phyloP scores from a whole-genome alignment of 2,797 vertebrate genomes.

The Chaetophractus vellerosus region DNA sequence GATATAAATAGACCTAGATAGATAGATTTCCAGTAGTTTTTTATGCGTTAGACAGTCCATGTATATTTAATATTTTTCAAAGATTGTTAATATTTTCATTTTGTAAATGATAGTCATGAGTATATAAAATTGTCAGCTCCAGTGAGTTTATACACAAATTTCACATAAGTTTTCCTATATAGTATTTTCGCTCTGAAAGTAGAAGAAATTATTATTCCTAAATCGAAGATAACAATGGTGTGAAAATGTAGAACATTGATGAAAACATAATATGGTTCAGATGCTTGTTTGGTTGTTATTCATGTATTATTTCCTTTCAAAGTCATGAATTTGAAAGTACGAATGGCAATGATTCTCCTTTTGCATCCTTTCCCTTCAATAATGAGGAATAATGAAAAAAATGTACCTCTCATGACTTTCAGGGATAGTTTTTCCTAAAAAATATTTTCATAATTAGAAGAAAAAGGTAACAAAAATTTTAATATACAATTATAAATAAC shows the following conservation, averaged over 20 bases:
- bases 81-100: not conserved
- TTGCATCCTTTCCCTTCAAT: not conserved
- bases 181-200: not conserved
- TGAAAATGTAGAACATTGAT: not conserved
- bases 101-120: not conserved
- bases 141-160: not conserved
- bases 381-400: not conserved
- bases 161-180: not conserved
- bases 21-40: not conserved
- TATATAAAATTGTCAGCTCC: not conserved
- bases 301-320: not conserved
- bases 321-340: constrained; percentile 22
- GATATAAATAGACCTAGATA: too few species aligned
- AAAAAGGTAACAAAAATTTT: not conserved
- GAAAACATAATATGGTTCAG: not conserved
- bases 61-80: not conserved
- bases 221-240: not conserved
- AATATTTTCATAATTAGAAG: not conserved
- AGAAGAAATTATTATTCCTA: constrained; percentile 39
- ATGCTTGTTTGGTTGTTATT: not conserved
- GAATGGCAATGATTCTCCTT: not conserved
- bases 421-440: not conserved
- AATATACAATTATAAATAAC: not conserved
- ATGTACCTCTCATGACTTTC: not conserved
- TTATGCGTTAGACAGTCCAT: not conserved